Evolutionary conservation across 35 echinoderm and acorn worm genomes (phyloP).

Genomic region (Apostichopus japonicus): DNA sequence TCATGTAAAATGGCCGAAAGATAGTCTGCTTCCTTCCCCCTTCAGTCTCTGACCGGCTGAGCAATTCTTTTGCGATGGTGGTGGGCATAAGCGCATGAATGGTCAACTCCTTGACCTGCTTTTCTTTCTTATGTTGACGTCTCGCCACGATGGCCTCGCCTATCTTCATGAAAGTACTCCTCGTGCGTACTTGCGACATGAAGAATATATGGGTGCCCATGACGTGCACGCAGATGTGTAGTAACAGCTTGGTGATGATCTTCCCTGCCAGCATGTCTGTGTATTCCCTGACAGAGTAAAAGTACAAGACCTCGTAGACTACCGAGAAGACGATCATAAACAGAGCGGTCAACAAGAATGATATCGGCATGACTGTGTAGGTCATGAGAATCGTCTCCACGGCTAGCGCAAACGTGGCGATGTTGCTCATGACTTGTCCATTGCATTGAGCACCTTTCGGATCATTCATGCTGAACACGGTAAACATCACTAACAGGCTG

Average conservation of each 20-base stretch:
- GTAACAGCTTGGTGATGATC: constrained; percentile 88
- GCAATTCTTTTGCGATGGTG: constrained; percentile 77
- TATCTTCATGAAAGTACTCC: constrained; percentile 97
- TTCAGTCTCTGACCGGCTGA: constrained; percentile 56
- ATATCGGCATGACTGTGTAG: constrained; percentile 94
- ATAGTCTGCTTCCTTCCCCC: constrained; percentile 55
- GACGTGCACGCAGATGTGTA: constrained; percentile 95
- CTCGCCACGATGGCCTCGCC: constrained; percentile 77
- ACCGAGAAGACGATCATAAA: constrained; percentile 79
- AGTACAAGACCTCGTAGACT: constrained; percentile 89
- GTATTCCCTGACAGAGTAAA: constrained; percentile 37
- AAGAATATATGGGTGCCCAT: constrained; percentile 98
- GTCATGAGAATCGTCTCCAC: constrained; percentile 97
- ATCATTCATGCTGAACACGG: constrained; percentile 49
- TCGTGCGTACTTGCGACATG: constrained; percentile 91
- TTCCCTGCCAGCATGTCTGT: constrained; percentile 44
- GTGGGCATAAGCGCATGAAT: constrained; percentile 95
- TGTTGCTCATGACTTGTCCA: constrained; percentile 69
- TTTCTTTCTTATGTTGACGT: constrained; percentile 81
- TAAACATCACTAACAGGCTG: constrained; percentile 74
- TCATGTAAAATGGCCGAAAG: constrained; percentile 99
- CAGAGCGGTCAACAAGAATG: constrained; percentile 69
- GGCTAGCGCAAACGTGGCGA: constrained; percentile 87
- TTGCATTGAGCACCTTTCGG: background rate
- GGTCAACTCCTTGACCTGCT: constrained; percentile 88